Evolutionary conservation across 2,113 vertebrate genomes (phyloP), one percentile per base, ranked within the genome.

Genomic region (Pterophyllum scalare): DNA sequence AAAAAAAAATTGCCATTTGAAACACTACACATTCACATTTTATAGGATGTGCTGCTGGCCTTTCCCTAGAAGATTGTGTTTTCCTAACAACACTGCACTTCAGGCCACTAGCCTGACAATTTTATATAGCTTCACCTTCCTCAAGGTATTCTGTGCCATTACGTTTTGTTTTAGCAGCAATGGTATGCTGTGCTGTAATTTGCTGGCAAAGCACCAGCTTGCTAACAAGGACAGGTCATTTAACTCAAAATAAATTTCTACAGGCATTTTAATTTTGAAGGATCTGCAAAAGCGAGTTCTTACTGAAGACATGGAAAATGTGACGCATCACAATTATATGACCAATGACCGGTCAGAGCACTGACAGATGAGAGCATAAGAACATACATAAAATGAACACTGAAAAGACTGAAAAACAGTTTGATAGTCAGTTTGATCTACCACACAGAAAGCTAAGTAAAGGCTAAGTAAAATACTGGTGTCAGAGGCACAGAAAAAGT

Each of bases 181-280:
- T 59, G 14, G 11, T 72, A 28, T 10, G 5, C 24, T 33, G 56
- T 15, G 43, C 20, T 74, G 57, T 74, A 75, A 86, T 81, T 74
- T 91, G 82, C 76, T 54, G 72, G 79, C 58, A 81, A 87, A 87
- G 59, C 80, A 86, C 54, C 61, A 86, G 75, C 80, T 89, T 85
- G 74, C 80, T 56, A 82, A 58, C 59, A 58, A 87, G 35, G 54
- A 83, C 83, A 90, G 86, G 83, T 91, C 64, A 78, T 81, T 49
- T 77, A 59, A 64, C 38, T 82, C 5, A 59, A 77, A 79, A 74
- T 80, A 20, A 31, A 52, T 84, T 85, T 70, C 7, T 80, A 67
- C 82, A 88, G 79, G 49, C 80, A 35, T 76, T 83, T 89, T 64
- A 46, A 65, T 77, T 82, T 79, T 40, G 20, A 49, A 60, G 60